Conservation (phyloP, 1,140 invertebrate genomes). For the Oedothorax gibbosus region DNA sequence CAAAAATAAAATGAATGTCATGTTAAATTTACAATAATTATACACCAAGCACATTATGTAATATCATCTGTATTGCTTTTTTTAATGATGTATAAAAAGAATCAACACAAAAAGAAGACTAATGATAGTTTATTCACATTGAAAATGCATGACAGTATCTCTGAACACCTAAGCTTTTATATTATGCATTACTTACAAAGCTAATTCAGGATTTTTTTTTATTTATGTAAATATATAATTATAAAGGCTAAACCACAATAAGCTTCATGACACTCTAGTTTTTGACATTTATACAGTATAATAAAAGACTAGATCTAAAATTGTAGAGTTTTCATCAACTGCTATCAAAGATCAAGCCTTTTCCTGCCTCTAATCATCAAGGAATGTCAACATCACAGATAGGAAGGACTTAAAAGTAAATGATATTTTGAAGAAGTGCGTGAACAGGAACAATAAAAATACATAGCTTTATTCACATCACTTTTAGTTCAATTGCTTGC, state of each 20-base stretch:
- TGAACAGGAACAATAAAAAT: constrained; percentile 55
- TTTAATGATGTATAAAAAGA: neutral
- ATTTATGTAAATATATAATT: constrained; percentile 20
- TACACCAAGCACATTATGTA: no score
- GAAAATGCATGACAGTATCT: constrained; percentile 29
- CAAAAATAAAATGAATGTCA: no score
- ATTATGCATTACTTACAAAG: constrained; percentile 40
- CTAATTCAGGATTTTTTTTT: neutral
- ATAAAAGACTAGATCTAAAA: constrained; percentile 58
- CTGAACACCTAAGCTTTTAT: constrained; percentile 28
- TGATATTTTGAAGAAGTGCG: constrained; percentile 39
- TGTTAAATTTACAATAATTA: no score
- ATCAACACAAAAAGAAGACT: constrained; percentile 20
- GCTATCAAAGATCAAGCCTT: constrained; percentile 56
- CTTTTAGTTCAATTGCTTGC: constrained; percentile 23
- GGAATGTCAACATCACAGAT: constrained; percentile 59
- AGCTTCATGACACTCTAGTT: neutral
- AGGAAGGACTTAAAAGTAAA: constrained; percentile 57
- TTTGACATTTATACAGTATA: constrained; percentile 46
- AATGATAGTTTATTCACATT: constrained; percentile 51
- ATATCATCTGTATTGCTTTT: neutral
- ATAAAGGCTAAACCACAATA: constrained; percentile 8
- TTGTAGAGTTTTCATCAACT: constrained; percentile 57
- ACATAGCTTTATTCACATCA: constrained; percentile 30
- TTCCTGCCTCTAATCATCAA: constrained; percentile 47